phyloP scores from a whole-genome alignment of 1,140 invertebrate genomes.

The Drosophila miranda region DNA sequence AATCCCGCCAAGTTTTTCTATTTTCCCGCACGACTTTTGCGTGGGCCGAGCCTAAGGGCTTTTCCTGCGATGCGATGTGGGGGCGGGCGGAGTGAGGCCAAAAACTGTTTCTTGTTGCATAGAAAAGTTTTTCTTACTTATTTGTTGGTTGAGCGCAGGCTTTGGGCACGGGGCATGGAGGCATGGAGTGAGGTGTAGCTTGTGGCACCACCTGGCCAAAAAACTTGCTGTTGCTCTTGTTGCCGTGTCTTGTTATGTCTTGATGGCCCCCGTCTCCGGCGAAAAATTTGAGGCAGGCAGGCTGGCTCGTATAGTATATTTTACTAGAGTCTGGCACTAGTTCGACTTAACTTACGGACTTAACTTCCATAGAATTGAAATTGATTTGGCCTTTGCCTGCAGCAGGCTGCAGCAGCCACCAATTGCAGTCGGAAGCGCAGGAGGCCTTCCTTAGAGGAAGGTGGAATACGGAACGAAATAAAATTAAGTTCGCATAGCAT shows the following conservation, averaged over 20 bases:
- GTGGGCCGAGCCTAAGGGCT: conserved; percentile 40
- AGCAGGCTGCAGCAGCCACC: no score
- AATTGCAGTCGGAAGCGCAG: no score
- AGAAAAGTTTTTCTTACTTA: conserved; percentile 4
- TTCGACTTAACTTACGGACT: conserved; percentile 32
- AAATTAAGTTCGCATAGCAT: no score
- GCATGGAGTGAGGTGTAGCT: no score
- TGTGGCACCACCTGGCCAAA: no score
- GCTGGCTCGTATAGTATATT: conserved; percentile 2
- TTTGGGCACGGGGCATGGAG: background rate
- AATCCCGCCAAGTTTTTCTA: conserved; percentile 54
- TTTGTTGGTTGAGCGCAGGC: background rate
- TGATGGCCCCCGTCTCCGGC: background rate
- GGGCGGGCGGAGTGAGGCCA: background rate
- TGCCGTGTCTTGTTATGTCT: conserved; percentile 12
- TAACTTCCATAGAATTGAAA: conserved; percentile 38
- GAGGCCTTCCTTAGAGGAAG: no score
- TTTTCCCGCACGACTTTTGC: conserved; percentile 23
- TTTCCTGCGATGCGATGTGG: conserved; percentile 4
- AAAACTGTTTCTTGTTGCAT: conserved; percentile 28
- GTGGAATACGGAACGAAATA: no score
- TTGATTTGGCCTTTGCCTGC: conserved; percentile 22
- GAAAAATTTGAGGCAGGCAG: conserved; percentile 1
- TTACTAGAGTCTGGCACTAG: background rate
- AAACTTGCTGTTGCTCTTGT: no score